These are phyloP conservation scores for Bungarus multicinctus DNA, from an alignment of 2,113 vertebrate genomes.

Conservation along the genomic window DNA sequence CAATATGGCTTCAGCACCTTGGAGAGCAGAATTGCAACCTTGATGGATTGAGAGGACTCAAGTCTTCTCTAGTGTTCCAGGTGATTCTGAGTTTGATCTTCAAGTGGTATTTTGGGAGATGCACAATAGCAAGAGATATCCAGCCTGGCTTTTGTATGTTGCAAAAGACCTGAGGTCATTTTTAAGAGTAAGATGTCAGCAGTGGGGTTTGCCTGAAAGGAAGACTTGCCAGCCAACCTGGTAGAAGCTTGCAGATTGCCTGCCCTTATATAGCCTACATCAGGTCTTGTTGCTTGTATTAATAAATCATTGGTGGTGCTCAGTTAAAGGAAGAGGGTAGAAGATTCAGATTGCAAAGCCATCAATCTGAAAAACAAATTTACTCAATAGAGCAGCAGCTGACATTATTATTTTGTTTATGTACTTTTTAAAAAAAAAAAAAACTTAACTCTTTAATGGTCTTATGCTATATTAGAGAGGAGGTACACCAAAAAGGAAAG, in stretches of 20 bases:
- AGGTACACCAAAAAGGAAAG: neutral
- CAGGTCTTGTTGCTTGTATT: neutral
- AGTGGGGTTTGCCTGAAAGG: neutral
- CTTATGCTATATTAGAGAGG: neutral
- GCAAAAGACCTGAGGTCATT: neutral
- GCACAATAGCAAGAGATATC: neutral
- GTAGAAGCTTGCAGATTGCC: neutral
- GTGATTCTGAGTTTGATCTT: neutral
- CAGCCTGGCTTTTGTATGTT: neutral
- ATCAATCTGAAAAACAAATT: neutral
- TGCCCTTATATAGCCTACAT: neutral
- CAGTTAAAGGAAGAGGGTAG: neutral
- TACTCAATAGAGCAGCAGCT: neutral
- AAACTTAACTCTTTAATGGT: neutral
- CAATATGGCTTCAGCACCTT: neutral
- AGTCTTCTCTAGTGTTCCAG: neutral
- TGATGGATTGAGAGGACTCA: neutral
- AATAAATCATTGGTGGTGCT: neutral
- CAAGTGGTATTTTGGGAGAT: neutral
- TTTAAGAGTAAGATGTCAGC: neutral
- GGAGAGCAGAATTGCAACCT: too few species aligned
- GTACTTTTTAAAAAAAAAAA: neutral
- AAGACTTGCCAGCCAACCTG: neutral
- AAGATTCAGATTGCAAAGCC: neutral
- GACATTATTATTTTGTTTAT: neutral